Conservation (phyloP, 2,888 invertebrate species). For the Brachyptera risi region DNA sequence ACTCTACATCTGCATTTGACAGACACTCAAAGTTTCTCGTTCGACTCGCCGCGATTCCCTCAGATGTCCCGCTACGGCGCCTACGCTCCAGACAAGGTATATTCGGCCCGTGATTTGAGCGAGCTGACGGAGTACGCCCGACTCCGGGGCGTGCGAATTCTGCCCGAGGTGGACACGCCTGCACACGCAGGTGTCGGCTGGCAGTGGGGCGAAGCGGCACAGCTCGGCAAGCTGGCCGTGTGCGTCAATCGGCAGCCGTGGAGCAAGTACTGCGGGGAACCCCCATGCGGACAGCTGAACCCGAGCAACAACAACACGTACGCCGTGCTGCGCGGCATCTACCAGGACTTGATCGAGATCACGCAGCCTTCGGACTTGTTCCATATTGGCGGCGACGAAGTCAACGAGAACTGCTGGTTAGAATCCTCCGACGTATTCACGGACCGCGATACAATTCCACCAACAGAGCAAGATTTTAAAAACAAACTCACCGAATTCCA, state of each 20-base stretch:
- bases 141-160: slow-evolving; percentile 46
- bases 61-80: slow-evolving; percentile 43
- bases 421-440: neutral
- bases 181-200: slow-evolving; percentile 41
- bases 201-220: slow-evolving; percentile 36
- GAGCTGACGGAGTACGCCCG: slow-evolving; percentile 48
- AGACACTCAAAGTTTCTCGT: slow-evolving; percentile 52
- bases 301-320: slow-evolving; percentile 37
- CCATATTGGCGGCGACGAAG: slow-evolving; percentile 43
- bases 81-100: slow-evolving; percentile 46
- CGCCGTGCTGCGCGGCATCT: slow-evolving; percentile 36
- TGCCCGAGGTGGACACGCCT: slow-evolving; percentile 42
- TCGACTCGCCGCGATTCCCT: slow-evolving; percentile 43
- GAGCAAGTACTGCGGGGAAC: slow-evolving; percentile 39
- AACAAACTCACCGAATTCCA: slow-evolving; percentile 36
- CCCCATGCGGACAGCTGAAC: slow-evolving; percentile 42
- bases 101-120: slow-evolving; percentile 37
- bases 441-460: neutral
- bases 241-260: slow-evolving; percentile 39
- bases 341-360: slow-evolving; percentile 39
- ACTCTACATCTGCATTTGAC: slow-evolving; percentile 48
- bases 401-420: slow-evolving; percentile 64
- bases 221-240: slow-evolving; percentile 38
- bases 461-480: slow-evolving; percentile 30
- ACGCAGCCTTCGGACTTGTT: slow-evolving; percentile 46